These are phyloP conservation scores for Caenorhabditis drosophilae DNA, from an alignment of 2,888 invertebrate genomes.

Conservation along the genomic window DNA sequence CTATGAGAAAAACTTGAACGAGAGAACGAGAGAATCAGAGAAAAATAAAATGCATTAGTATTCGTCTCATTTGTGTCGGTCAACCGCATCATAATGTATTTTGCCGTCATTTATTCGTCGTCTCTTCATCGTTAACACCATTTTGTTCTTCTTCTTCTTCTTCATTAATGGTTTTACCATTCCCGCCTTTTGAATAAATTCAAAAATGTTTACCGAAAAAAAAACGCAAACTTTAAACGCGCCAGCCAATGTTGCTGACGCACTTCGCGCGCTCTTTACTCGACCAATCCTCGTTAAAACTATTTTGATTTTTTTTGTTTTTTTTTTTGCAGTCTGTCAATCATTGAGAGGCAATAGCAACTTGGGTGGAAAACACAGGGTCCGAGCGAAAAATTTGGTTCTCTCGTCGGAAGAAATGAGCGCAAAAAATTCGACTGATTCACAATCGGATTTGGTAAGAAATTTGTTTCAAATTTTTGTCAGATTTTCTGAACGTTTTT, in stretches of 20 bases:
- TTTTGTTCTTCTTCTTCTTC: neutral
- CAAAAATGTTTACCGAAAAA: no score
- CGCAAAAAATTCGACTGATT: slow-evolving; percentile 31
- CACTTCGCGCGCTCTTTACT: no score
- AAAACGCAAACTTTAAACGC: no score
- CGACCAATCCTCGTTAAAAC: slow-evolving; percentile 5
- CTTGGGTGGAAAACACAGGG: no score
- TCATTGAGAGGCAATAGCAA: no score
- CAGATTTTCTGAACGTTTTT: neutral
- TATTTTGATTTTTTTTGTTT: slow-evolving; percentile 4
- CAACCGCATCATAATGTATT: slow-evolving; percentile 6
- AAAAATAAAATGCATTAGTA: no score
- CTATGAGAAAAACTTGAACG: no score
- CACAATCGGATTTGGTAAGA: slow-evolving; percentile 26
- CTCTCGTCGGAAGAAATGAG: slow-evolving; percentile 10
- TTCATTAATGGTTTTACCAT: neutral
- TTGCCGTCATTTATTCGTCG: slow-evolving; percentile 4
- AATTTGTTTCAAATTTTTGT: neutral
- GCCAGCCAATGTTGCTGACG: no score
- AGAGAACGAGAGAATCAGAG: no score
- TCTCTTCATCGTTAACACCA: neutral
- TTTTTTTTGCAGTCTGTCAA: no score
- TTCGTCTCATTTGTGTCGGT: slow-evolving; percentile 18
- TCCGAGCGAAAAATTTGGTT: neutral
- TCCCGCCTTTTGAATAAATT: no score